Percentiles rank a stretch among this genome's conserved stretches.
Evolutionary conservation across 1,140 invertebrate species (phyloP).

Genomic region (Aleiodes sp.): DNA sequence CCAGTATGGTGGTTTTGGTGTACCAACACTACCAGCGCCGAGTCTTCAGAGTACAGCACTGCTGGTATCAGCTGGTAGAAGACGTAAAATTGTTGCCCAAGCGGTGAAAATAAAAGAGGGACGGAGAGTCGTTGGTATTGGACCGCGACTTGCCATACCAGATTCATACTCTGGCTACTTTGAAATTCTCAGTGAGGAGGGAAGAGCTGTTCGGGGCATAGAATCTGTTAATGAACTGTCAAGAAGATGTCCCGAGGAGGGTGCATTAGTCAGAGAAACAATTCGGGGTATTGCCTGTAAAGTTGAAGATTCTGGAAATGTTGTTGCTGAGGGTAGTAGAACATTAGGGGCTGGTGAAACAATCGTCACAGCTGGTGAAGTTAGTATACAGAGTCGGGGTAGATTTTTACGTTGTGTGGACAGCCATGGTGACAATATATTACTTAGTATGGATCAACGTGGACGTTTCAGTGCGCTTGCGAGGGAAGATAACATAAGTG

Average conservation of each 20-base stretch:
- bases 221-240: slow-evolving; percentile 86
- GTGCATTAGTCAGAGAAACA: slow-evolving; percentile 85
- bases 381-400: slow-evolving; percentile 71
- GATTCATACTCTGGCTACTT: slow-evolving; percentile 92
- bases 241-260: slow-evolving; percentile 77
- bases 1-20: slow-evolving; percentile 88
- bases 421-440: slow-evolving; percentile 82
- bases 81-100: slow-evolving; percentile 87
- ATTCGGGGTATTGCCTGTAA: slow-evolving; percentile 82
- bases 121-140: slow-evolving; percentile 76
- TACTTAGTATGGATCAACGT: slow-evolving; percentile 84
- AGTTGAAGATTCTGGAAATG: slow-evolving; percentile 70
- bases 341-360: slow-evolving; percentile 76
- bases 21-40: slow-evolving; percentile 84
- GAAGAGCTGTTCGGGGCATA: slow-evolving; percentile 86
- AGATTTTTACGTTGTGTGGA: slow-evolving; percentile 89
- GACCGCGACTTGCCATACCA: slow-evolving; percentile 87
- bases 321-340: slow-evolving; percentile 77
- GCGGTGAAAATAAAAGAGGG: slow-evolving; percentile 92
- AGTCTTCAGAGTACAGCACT: slow-evolving; percentile 85
- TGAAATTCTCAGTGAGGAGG: slow-evolving; percentile 93
- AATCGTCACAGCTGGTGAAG: slow-evolving; percentile 78
- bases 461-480: slow-evolving; percentile 91
- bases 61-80: slow-evolving; percentile 82
- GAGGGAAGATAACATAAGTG: slow-evolving; percentile 90